Evolutionary conservation across 2,888 invertebrate genomes (phyloP).

Genomic region (Apodemia mormo): DNA sequence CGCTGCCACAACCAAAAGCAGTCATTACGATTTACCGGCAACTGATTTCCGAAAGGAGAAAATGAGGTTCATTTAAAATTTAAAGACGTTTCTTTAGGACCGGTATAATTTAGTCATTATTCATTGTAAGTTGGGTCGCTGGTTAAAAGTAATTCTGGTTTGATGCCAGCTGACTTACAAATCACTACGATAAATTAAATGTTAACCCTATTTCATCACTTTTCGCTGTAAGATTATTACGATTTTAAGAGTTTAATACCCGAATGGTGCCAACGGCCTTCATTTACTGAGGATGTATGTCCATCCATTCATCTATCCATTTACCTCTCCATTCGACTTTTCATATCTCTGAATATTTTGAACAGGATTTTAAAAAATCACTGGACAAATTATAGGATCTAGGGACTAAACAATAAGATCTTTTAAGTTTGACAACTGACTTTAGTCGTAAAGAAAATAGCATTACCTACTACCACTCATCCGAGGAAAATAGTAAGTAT

Average conservation of each 20-base stretch:
- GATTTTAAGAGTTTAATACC: not conserved
- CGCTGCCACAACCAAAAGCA: not conserved
- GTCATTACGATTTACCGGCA: conserved; percentile 10
- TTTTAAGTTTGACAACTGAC: too few species aligned
- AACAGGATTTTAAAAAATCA: too few species aligned
- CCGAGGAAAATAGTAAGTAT: too few species aligned
- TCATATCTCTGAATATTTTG: too few species aligned
- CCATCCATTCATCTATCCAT: too few species aligned
- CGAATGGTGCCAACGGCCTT: too few species aligned
- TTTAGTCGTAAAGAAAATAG: too few species aligned
- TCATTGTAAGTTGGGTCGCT: conserved; percentile 20
- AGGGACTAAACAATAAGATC: too few species aligned
- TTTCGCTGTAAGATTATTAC: not conserved
- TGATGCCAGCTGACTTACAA: conserved; percentile 2
- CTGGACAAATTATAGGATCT: too few species aligned
- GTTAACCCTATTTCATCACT: conserved; percentile 1
- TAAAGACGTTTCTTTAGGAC: conserved; percentile 15
- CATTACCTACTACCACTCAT: too few species aligned
- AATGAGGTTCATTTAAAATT: conserved; percentile 21
- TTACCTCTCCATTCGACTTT: too few species aligned
- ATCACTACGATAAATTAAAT: conserved; percentile 7
- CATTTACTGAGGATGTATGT: too few species aligned
- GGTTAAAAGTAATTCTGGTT: conserved; percentile 14
- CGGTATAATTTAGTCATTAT: conserved; percentile 24
- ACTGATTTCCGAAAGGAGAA: conserved; percentile 13